phyloP scores from a whole-genome alignment of 2,797 vertebrate genomes.

The Enteromius thamalakanensis region DNA sequence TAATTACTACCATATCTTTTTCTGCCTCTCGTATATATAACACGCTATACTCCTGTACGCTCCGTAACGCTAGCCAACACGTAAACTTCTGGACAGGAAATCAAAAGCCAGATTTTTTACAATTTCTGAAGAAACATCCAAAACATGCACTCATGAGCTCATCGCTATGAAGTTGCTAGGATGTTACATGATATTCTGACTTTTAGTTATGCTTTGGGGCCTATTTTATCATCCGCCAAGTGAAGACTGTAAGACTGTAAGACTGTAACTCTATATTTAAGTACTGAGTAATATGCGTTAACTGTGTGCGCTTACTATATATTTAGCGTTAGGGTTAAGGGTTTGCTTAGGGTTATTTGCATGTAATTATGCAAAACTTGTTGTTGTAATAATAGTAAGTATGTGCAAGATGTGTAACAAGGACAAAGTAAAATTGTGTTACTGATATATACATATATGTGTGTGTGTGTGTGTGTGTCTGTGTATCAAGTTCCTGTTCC shows the following conservation, averaged over 20 bases:
- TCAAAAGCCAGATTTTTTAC: constrained; percentile 6
- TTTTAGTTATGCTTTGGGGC: background rate
- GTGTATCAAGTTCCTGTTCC: too few relatives aligned
- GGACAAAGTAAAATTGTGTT: too few relatives aligned
- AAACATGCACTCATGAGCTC: background rate
- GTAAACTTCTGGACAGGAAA: background rate
- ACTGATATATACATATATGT: too few relatives aligned
- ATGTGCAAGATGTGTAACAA: background rate
- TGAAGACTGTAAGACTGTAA: background rate
- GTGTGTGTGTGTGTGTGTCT: too few relatives aligned
- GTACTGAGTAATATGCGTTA: too few relatives aligned
- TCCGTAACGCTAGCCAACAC: background rate
- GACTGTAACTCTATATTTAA: too few relatives aligned
- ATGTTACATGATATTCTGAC: background rate
- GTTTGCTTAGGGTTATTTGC: background rate
- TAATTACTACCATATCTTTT: constrained; percentile 69
- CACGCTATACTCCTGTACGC: background rate
- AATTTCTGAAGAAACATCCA: background rate
- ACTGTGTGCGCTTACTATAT: background rate
- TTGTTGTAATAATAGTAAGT: background rate
- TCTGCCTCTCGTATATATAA: constrained; percentile 2
- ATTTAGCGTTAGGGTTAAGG: background rate
- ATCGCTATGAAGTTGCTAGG: background rate
- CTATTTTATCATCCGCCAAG: background rate
- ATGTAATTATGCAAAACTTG: background rate